These are phyloP conservation scores for Drosophila parvula DNA, from an alignment of 1,140 invertebrate species.

Conservation along the genomic window DNA sequence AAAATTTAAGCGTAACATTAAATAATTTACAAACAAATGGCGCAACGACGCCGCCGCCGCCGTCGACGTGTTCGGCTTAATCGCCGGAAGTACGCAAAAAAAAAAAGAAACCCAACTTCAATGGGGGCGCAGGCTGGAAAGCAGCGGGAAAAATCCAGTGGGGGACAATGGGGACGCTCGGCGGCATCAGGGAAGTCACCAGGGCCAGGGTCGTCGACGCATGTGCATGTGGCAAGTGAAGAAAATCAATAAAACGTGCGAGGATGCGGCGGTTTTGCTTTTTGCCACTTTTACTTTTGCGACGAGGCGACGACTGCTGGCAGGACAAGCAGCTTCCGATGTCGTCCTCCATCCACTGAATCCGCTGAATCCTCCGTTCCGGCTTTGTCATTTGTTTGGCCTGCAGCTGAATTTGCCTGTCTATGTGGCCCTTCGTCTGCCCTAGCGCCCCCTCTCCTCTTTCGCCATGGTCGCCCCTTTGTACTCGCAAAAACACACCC, in stretches of 20 bases:
- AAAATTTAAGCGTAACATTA: constrained; percentile 83
- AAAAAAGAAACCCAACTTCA: constrained; percentile 47
- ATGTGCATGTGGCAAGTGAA: constrained; percentile 71
- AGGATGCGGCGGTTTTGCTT: constrained; percentile 59
- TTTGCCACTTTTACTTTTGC: constrained; percentile 79
- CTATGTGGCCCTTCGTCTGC: constrained; percentile 36
- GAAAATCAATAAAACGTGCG: constrained; percentile 82
- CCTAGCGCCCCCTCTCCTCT: constrained; percentile 5
- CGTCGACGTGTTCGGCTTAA: constrained; percentile 63
- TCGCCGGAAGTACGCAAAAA: constrained; percentile 73
- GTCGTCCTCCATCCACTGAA: constrained; percentile 35
- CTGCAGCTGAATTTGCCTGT: constrained; percentile 80
- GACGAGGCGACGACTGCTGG: constrained; percentile 53
- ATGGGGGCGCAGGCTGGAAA: constrained; percentile 28
- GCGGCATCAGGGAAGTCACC: constrained; percentile 25
- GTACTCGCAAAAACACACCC: constrained; percentile 23
- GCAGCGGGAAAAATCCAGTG: constrained; percentile 5
- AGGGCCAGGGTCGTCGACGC: constrained; percentile 68
- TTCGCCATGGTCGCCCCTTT: constrained; percentile 30
- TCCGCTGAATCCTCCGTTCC: constrained; percentile 18
- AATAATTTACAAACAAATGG: constrained; percentile 82
- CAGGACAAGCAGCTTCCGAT: constrained; percentile 75
- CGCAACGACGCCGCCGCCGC: constrained; percentile 50
- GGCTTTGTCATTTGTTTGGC: constrained; percentile 80
- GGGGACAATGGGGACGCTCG: not conserved